Base-by-base conservation (phyloP, 2,888 invertebrate genomes). In the Patella ulyssiponensis region DNA sequence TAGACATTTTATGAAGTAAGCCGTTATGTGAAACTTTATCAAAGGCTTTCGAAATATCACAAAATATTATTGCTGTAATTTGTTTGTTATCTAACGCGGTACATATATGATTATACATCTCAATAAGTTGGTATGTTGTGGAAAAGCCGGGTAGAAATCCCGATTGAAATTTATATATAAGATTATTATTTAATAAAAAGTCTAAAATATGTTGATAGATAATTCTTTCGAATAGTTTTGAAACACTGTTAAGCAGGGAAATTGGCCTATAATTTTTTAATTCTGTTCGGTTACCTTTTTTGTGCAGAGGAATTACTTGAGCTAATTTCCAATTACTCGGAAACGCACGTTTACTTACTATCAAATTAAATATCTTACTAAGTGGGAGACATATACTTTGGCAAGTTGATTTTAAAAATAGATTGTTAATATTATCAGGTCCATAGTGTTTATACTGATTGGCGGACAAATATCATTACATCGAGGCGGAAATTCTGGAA, bases 191-290 rank as follows among this genome's bases (percentile, higher is more conserved):
- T 11, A 80, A 79, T 3, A 78, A 23, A 69, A 73, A 75, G 4
- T 56, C 58, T 81, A 82, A 80, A 44, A 83, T 52, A 53, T 78
- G 64, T 76, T 81, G 81, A 58, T 70, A 27, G 14, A 84, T 44
- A 15, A 82, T 80, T 71, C 83, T 80, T 72, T 86, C 82, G 23
- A 84, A 23, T 12, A 82, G 51, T 71, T 84, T 84, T 33, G 80
- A 81, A 14, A 56, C 20, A 53, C 70, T 71, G 20, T 79, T 54
- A 2, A 81, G 84, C 12, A 84, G 71, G 1, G 79, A 83, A 14
- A 84, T 75, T 20, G 83, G 84, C 70, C 81, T 73, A 70, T 84
- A 83, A 75, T 85, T 85, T 9, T 56, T 74, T 4, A 80, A 56
- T 69, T 56, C 70, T 52, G 64, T 75, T 54, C 64, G 72, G 51